These are phyloP conservation scores for Oxyura jamaicensis DNA, from an alignment of 2,113 vertebrate genomes.

Conservation along the genomic window DNA sequence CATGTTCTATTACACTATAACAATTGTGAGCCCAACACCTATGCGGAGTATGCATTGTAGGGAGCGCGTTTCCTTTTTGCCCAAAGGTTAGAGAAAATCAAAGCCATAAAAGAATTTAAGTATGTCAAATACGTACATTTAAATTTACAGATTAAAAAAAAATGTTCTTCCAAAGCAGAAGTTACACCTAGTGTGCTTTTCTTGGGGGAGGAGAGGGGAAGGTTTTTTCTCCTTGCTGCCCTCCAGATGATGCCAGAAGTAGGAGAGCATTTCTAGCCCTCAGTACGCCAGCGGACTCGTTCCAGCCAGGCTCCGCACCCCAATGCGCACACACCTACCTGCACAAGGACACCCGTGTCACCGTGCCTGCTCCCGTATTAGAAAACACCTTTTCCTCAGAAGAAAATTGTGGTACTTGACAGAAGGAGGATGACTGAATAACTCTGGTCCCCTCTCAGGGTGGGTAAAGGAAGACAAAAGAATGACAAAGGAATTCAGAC, in stretches of 20 bases:
- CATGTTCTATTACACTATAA: background rate
- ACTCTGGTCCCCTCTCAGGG: background rate
- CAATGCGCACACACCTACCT: background rate
- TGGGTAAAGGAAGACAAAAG: background rate
- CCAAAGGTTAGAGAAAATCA: background rate
- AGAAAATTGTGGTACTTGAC: background rate
- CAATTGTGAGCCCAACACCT: background rate
- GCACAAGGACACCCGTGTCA: background rate
- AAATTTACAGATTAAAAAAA: background rate
- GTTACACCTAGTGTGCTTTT: background rate
- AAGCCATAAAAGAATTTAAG: background rate
- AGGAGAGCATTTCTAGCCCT: background rate
- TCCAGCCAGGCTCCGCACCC: background rate
- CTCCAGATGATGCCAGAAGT: background rate
- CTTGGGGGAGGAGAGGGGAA: fast-evolving
- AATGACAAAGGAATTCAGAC: background rate
- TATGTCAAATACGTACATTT: background rate
- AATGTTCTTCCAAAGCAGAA: background rate
- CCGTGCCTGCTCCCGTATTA: background rate
- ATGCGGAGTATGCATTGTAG: background rate
- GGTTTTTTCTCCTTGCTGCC: background rate
- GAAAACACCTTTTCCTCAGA: background rate
- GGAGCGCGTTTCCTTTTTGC: fast-evolving
- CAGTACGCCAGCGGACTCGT: background rate
- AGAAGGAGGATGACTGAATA: background rate